These are phyloP conservation scores for Vireo altiloquus DNA, from an alignment of 2,113 vertebrate species.

Conservation along the genomic window DNA sequence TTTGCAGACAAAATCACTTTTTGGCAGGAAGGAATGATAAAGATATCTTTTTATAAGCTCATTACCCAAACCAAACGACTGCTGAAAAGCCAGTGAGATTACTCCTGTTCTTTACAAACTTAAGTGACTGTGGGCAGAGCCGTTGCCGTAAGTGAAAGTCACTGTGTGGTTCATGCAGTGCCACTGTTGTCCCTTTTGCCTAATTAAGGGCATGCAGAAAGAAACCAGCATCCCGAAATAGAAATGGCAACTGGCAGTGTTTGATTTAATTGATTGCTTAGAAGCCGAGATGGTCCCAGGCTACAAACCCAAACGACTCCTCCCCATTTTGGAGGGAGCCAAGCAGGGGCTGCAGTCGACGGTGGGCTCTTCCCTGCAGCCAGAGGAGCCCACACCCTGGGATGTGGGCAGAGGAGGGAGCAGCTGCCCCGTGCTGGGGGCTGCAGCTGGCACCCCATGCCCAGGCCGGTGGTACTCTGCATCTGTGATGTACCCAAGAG, in stretches of 20 bases:
- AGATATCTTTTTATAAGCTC: conserved; percentile 30
- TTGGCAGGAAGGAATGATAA: conserved; percentile 55
- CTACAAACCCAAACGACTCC: background rate
- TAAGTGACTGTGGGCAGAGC: conserved; percentile 43
- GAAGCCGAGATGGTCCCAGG: conserved; percentile 2
- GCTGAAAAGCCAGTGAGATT: conserved; percentile 10
- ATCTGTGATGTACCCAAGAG: background rate
- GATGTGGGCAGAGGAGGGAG: background rate
- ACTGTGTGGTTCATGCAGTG: conserved; percentile 8
- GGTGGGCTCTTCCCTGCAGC: background rate
- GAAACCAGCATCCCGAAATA: conserved; percentile 6
- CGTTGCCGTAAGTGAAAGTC: conserved; percentile 31
- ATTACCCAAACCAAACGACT: background rate
- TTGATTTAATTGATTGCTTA: conserved; percentile 34
- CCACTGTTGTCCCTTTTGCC: conserved; percentile 6
- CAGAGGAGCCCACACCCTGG: background rate
- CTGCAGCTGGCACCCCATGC: background rate
- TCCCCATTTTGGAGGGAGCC: background rate
- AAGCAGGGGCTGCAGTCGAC: accelerated
- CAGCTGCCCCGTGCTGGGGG: background rate
- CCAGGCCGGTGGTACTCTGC: background rate
- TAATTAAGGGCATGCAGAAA: conserved; percentile 21
- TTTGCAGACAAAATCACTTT: conserved; percentile 42
- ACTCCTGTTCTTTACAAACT: conserved; percentile 33
- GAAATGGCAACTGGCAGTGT: conserved; percentile 24